phyloP scores from a whole-genome alignment of 2,797 vertebrate species.

The Gallinago nigripennis region DNA sequence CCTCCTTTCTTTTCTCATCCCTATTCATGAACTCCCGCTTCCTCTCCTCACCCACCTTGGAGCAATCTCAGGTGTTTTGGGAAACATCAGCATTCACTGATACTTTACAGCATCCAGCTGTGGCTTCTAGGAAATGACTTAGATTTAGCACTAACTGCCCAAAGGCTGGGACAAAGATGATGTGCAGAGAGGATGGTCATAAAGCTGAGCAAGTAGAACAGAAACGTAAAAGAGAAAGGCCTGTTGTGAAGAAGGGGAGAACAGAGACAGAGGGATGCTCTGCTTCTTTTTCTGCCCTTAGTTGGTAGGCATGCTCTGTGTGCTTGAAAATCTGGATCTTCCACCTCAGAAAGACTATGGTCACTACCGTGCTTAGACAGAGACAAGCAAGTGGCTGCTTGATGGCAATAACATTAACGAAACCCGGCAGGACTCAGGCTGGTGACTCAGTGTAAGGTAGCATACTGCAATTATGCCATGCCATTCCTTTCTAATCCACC shows the following conservation, averaged over 20 bases:
- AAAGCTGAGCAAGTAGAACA: not conserved
- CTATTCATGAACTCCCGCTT: not conserved
- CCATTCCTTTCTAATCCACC: not conserved
- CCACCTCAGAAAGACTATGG: not conserved
- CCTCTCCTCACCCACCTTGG: not conserved
- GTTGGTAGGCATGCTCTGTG: not conserved
- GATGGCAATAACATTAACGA: not conserved
- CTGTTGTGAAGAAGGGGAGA: not conserved
- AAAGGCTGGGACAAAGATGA: not conserved
- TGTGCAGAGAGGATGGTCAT: not conserved
- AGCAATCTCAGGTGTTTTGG: not conserved
- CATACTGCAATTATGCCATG: not conserved
- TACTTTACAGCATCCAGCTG: not conserved
- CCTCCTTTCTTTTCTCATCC: not conserved
- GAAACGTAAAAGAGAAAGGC: not conserved
- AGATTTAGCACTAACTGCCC: not conserved
- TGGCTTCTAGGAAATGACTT: not conserved
- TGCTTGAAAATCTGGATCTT: not conserved
- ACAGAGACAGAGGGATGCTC: not conserved
- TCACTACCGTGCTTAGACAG: not conserved
- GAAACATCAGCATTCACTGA: not conserved
- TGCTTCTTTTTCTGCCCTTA: not conserved
- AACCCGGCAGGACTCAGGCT: not conserved
- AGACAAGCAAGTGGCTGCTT: not conserved
- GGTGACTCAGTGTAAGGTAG: not conserved